Base-by-base conservation (phyloP, 2,888 invertebrate species). In the Tryphoninae sp. region DNA sequence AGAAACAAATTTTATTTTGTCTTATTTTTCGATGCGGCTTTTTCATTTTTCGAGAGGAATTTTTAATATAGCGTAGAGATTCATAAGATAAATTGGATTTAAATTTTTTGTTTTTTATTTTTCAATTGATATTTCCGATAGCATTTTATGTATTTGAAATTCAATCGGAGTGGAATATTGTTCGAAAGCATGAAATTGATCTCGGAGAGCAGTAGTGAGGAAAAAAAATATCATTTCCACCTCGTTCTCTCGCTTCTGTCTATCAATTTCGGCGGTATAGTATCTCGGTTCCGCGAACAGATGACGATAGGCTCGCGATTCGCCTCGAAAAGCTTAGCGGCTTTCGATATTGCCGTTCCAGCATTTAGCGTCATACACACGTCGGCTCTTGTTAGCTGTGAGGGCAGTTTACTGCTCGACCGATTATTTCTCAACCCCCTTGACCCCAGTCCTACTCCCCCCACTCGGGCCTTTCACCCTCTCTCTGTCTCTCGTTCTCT, bases 331-430 rank as follows among this genome's bases (percentile, higher is more conserved):
- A 13, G 67, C 79, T 79, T 74, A 79, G 74, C 74, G 74, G 79
- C 68, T 64, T 74, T 68, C 68, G 68, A 58, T 79, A 79, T 67
- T 59, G 67, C 59, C 65, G 71, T 77, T 80, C 69, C 61, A 62
- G 45, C 61, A 33, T 64, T 74, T 64, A 45, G 45, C 45, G 45
- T 45, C 13, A 45, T 45, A 49, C 62, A 74, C 51, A 33, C 42
- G 42, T 53, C 55, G 13, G n/a, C 49, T 2, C 16, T 9, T 23
- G 68, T 58, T 59, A 16, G 55, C n/a, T 61, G 65, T 22, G 40
- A 40, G 65, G 53, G 45, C 72, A 67, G 19, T 71, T 71, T 49
- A 59, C 33, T 45, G n/a, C 61, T 65, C 62, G 76, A 40, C 45
- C 45, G 45, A 13, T 45, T 45, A 51, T 73, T 51, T 49, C 64